A percentile compares a stretch with the other conserved stretches of the same genome.
These are phyloP conservation scores for Mercenaria mercenaria DNA, from an alignment of 1,140 invertebrate genomes.

Conservation along the genomic window DNA sequence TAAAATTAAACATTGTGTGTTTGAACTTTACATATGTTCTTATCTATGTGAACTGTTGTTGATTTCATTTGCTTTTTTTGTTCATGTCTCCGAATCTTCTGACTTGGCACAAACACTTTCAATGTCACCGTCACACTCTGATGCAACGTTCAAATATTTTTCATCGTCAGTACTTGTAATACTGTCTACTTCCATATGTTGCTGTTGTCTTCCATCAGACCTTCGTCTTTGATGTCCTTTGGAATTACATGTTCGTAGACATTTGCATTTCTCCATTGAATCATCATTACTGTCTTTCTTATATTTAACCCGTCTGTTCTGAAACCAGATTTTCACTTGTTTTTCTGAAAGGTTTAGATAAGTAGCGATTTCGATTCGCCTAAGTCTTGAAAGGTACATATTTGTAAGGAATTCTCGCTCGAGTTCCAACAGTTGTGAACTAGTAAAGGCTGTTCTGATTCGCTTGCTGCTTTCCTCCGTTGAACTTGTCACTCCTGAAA, in stretches of 20 bases:
- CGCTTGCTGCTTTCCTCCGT: constrained; percentile 86
- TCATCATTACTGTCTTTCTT: constrained; percentile 90
- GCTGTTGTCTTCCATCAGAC: not conserved
- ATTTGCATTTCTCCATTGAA: constrained; percentile 87
- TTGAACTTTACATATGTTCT: no score
- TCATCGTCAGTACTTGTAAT: constrained; percentile 54
- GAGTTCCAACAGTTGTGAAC: constrained; percentile 88
- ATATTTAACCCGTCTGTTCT: constrained; percentile 95
- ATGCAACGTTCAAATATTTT: constrained; percentile 42
- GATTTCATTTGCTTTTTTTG: no score
- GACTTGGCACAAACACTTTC: not conserved
- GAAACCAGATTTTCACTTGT: constrained; percentile 98
- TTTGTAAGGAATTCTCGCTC: constrained; percentile 88
- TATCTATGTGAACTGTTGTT: no score
- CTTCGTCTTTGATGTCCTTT: constrained; percentile 33
- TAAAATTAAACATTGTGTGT: no score
- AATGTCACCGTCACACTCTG: constrained; percentile 28
- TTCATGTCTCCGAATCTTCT: not conserved
- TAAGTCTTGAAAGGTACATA: constrained; percentile 88
- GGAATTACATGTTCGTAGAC: constrained; percentile 83
- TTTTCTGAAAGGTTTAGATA: constrained; percentile 94
- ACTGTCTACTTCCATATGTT: constrained; percentile 18
- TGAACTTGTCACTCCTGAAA: constrained; percentile 80
- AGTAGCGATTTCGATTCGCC: constrained; percentile 89
- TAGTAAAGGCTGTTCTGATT: constrained; percentile 89